phyloP scores from a whole-genome alignment of 2,888 invertebrate species.

The Heteropelma amictum region DNA sequence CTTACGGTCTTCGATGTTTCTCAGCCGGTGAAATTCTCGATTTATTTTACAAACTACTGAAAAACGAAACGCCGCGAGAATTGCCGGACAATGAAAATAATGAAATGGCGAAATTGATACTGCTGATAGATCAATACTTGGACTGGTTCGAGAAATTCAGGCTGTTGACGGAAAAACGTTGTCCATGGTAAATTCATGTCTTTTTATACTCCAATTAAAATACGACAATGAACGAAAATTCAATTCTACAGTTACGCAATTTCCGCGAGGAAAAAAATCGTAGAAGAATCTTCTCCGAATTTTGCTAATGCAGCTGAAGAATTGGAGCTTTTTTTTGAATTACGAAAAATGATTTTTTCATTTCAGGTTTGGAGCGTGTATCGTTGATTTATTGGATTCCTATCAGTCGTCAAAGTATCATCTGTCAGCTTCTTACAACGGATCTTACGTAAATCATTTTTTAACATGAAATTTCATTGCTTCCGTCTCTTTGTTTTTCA shows the following conservation, averaged over 20 bases:
- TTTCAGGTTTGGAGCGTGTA: conserved; percentile 53
- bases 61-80: not conserved
- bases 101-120: conserved; percentile 49
- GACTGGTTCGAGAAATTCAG: conserved; percentile 55
- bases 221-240: too few relatives aligned
- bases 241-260: too few relatives aligned
- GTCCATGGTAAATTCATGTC: conserved; percentile 39
- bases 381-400: conserved; percentile 55
- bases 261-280: too few relatives aligned
- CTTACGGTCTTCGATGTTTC: conserved; percentile 38
- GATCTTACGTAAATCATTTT: conserved; percentile 36
- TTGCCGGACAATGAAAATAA: conserved; percentile 48
- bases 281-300: too few relatives aligned
- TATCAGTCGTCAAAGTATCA: conserved; percentile 52
- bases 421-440: conserved; percentile 45
- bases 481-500: too few relatives aligned
- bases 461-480: not conserved
- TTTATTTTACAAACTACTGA: conserved; percentile 48
- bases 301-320: too few relatives aligned
- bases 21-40: conserved; percentile 56
- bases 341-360: not conserved
- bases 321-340: too few relatives aligned
- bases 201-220: too few relatives aligned
- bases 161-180: conserved; percentile 42
- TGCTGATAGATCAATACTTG: conserved; percentile 56